Conservation (phyloP, 2,797 vertebrate species). For the Halcyon badia region DNA sequence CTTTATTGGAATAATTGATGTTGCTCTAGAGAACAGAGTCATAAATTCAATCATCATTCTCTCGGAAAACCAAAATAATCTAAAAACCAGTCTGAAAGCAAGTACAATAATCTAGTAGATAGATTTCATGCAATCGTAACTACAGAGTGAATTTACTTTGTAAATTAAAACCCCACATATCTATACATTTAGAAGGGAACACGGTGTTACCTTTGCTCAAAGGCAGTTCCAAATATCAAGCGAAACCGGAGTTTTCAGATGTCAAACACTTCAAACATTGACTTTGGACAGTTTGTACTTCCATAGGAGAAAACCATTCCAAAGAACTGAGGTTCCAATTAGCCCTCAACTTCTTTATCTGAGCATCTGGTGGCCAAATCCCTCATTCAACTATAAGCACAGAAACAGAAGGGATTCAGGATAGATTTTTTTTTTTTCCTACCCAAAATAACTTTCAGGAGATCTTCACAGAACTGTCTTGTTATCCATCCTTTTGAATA, state of each 20-base stretch:
- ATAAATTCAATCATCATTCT: constrained; percentile 34
- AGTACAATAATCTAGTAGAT: not conserved
- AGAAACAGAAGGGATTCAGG: not conserved
- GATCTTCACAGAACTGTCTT: not conserved
- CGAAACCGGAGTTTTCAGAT: not conserved
- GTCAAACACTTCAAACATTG: not conserved
- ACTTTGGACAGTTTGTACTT: constrained; percentile 8
- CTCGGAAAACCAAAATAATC: constrained; percentile 30
- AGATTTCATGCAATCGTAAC: not conserved
- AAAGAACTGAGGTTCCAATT: not conserved
- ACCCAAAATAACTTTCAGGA: not conserved
- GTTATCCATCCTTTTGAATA: not conserved
- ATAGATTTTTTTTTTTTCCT: not conserved
- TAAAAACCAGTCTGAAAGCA: constrained; percentile 6
- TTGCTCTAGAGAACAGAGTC: constrained; percentile 30
- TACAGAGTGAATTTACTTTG: not conserved
- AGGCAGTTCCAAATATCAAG: not conserved
- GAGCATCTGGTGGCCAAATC: not conserved
- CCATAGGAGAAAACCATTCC: not conserved
- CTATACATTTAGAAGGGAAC: not conserved
- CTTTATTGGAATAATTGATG: constrained; percentile 66
- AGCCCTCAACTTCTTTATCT: not conserved
- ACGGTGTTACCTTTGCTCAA: not conserved
- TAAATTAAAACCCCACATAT: not conserved
- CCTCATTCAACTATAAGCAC: not conserved